These are phyloP conservation scores for Idaea aversata DNA, from an alignment of 2,888 invertebrate species.

Conservation along the genomic window DNA sequence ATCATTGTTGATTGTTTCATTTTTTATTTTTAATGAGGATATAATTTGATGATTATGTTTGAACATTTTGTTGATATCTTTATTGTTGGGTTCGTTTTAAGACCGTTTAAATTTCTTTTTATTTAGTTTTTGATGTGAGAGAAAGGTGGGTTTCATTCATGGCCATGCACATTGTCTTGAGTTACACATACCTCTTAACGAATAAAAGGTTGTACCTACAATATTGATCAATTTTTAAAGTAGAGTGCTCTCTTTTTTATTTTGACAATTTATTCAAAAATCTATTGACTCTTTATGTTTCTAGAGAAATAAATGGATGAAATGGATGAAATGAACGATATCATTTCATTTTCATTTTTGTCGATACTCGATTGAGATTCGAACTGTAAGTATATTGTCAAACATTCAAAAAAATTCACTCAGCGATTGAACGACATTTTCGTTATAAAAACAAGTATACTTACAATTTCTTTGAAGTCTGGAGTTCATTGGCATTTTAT, in stretches of 20 bases:
- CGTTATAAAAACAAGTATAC: conserved; percentile 4
- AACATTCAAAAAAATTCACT: not conserved
- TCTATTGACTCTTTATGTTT: no score
- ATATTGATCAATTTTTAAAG: no score
- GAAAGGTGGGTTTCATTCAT: no score
- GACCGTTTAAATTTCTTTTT: not conserved
- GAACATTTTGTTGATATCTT: not conserved
- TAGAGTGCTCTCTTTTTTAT: no score
- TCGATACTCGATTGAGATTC: not conserved
- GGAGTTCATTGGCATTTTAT: not conserved
- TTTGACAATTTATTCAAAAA: no score
- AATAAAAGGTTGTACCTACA: no score
- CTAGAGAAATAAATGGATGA: no score
- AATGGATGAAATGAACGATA: no score
- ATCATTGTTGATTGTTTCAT: conserved; percentile 43
- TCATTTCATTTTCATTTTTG: no score
- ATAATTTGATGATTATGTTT: not conserved
- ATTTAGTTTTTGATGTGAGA: no score
- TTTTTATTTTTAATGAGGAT: conserved; percentile 24
- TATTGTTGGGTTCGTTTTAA: not conserved
- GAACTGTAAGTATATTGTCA: not conserved
- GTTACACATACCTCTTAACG: no score
- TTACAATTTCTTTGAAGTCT: not conserved
- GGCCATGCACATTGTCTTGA: no score
- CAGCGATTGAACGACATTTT: not conserved